These are phyloP conservation scores for Carabus problematicus DNA, from an alignment of 2,888 invertebrate genomes.

Conservation along the genomic window DNA sequence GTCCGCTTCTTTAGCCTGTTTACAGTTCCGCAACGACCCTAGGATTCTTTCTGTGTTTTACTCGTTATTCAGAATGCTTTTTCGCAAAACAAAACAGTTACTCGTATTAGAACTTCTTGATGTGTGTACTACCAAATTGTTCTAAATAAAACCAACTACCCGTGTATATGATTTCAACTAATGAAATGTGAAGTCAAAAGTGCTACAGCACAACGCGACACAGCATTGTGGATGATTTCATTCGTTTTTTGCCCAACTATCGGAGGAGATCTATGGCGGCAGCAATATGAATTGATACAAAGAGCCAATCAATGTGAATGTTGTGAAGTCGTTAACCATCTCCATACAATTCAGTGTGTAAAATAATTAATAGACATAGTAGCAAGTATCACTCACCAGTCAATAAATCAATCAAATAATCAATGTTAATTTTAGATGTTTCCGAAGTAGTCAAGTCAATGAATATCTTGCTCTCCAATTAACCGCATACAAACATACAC, in stretches of 20 bases:
- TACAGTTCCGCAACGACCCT: conserved; percentile 54
- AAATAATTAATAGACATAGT: conserved; percentile 20
- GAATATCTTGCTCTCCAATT: conserved; percentile 2
- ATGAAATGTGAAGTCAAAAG: conserved; percentile 23
- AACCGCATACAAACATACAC: conserved; percentile 26
- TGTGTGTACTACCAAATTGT: conserved; percentile 33
- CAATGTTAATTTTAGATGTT: conserved; percentile 37
- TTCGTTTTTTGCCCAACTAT: conserved; percentile 32
- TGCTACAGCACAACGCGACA: conserved; percentile 41
- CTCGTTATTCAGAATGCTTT: conserved; percentile 49
- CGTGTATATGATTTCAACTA: conserved; percentile 13
- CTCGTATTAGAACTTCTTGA: conserved; percentile 30
- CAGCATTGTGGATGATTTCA: conserved; percentile 34
- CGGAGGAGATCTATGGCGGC: conserved; percentile 48
- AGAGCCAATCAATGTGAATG: conserved; percentile 49
- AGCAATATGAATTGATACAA: conserved; percentile 60
- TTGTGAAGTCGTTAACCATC: conserved; percentile 51
- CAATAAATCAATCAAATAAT: conserved; percentile 27
- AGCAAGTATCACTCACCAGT: conserved; percentile 26
- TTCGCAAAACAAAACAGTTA: conserved; percentile 50
- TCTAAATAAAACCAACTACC: conserved; percentile 25
- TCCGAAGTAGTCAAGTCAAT: conserved; percentile 42
- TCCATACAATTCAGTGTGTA: conserved; percentile 45
- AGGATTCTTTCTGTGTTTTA: conserved; percentile 54
- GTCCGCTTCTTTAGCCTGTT: conserved; percentile 56